Percentiles rank a stretch among this genome's conserved stretches.
Evolutionary conservation across 2,113 vertebrate genomes (phyloP).

Genomic region (Pseudorectes ferrugineus): DNA sequence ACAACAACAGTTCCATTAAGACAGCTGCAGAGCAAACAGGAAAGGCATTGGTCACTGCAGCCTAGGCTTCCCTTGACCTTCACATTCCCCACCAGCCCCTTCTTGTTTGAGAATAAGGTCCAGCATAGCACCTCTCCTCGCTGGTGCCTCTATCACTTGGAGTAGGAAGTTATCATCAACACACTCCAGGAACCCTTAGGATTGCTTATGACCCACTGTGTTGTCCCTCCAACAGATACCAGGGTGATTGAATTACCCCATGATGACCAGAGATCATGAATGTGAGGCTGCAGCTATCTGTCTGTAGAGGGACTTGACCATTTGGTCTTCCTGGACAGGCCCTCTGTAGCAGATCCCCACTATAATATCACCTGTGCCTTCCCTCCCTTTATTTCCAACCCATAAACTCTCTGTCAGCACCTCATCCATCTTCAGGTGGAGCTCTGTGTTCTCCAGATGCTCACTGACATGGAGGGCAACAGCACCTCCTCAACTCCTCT

Average conservation of each 20-base stretch:
- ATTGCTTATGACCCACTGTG: background rate
- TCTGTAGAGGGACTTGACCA: fast-evolving
- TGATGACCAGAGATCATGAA: background rate
- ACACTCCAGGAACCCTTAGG: background rate
- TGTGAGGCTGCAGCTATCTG: background rate
- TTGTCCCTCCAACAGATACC: background rate
- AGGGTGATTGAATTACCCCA: background rate
- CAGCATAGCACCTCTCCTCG: background rate
- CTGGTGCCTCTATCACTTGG: background rate
- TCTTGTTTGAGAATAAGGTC: background rate
- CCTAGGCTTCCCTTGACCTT: background rate
- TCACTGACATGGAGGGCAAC: background rate
- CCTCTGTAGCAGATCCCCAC: background rate
- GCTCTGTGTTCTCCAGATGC: background rate
- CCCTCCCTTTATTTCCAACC: background rate
- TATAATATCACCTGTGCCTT: background rate
- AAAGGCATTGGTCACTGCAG: background rate
- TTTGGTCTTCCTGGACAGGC: background rate
- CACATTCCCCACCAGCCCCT: background rate
- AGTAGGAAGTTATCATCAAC: background rate
- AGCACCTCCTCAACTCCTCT: background rate
- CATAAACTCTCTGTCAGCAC: background rate
- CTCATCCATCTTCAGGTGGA: background rate
- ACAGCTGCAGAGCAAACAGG: background rate
- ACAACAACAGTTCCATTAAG: background rate